These are phyloP conservation scores for Heteractis magnifica DNA, from an alignment of 92 coral and sea anemone species.

Conservation along the genomic window DNA sequence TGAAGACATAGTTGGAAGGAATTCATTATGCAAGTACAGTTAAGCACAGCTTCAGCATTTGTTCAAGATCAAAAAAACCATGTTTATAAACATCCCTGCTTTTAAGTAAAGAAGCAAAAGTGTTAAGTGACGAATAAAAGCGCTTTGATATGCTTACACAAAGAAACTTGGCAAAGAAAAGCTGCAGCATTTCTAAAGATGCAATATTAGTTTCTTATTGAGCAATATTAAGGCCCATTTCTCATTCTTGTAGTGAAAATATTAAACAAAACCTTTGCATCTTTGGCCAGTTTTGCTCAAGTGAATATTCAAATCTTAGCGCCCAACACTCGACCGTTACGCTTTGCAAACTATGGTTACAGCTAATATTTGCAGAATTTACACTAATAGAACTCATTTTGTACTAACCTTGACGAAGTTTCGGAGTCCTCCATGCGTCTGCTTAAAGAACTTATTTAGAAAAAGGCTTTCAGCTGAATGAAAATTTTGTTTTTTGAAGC, in stretches of 20 bases:
- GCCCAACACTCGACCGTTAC: conserved; percentile 5
- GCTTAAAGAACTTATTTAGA: neutral
- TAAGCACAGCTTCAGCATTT: too few species aligned
- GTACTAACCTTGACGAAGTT: neutral
- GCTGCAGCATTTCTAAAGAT: too few species aligned
- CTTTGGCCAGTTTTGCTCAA: neutral
- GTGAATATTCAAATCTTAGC: neutral
- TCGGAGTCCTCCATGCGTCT: neutral
- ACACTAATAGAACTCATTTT: neutral
- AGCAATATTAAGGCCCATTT: too few species aligned
- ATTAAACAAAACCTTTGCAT: neutral
- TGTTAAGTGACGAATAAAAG: too few species aligned
- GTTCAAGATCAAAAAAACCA: too few species aligned
- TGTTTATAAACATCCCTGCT: too few species aligned
- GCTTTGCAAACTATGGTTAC: neutral
- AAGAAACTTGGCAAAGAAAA: too few species aligned
- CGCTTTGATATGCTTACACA: too few species aligned
- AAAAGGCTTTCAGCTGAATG: neutral
- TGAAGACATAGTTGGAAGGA: too few species aligned
- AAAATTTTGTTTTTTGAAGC: neutral
- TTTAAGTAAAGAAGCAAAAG: too few species aligned
- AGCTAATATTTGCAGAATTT: neutral
- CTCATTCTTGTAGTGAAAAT: neutral
- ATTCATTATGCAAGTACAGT: too few species aligned
- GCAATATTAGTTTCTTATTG: too few species aligned